phyloP scores from a whole-genome alignment of 2,888 invertebrate species.

The Catocala nupta region DNA sequence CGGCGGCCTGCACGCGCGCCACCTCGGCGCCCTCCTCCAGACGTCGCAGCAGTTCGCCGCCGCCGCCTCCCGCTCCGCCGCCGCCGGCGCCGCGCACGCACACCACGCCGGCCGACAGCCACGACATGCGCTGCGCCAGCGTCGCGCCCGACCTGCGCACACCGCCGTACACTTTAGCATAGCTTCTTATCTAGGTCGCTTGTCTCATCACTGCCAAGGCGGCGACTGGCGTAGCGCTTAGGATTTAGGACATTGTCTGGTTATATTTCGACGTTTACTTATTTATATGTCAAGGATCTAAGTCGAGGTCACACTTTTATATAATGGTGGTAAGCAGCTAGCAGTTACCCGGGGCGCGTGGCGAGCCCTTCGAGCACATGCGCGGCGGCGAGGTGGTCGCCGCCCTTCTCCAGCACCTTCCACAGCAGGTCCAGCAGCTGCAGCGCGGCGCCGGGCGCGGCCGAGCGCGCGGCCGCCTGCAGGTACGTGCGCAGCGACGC shows the following conservation, averaged over 20 bases:
- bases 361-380: slow-evolving; percentile 96
- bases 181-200: too few relatives aligned
- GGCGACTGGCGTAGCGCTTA: too few relatives aligned
- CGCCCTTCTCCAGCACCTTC: slow-evolving; percentile 98
- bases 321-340: too few relatives aligned
- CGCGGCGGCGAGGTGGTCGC: slow-evolving; percentile 97
- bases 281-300: too few relatives aligned
- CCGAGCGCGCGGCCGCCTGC: slow-evolving; percentile 85
- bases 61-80: slow-evolving; percentile 81
- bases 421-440: slow-evolving; percentile 94
- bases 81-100: slow-evolving; percentile 95
- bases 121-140: slow-evolving; percentile 94
- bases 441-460: slow-evolving; percentile 88
- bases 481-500: slow-evolving; percentile 93
- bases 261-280: too few relatives aligned
- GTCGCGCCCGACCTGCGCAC: slow-evolving; percentile 89
- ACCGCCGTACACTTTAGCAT: too few relatives aligned
- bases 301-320: too few relatives aligned
- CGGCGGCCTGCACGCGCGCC: slow-evolving; percentile 93
- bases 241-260: too few relatives aligned
- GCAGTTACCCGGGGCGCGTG: slow-evolving; percentile 88
- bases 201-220: background rate
- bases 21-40: slow-evolving; percentile 98
- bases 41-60: slow-evolving; percentile 92
- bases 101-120: slow-evolving; percentile 97